These are phyloP conservation scores for Ophion slaviceki DNA, from an alignment of 2,888 invertebrate genomes.

Conservation along the genomic window DNA sequence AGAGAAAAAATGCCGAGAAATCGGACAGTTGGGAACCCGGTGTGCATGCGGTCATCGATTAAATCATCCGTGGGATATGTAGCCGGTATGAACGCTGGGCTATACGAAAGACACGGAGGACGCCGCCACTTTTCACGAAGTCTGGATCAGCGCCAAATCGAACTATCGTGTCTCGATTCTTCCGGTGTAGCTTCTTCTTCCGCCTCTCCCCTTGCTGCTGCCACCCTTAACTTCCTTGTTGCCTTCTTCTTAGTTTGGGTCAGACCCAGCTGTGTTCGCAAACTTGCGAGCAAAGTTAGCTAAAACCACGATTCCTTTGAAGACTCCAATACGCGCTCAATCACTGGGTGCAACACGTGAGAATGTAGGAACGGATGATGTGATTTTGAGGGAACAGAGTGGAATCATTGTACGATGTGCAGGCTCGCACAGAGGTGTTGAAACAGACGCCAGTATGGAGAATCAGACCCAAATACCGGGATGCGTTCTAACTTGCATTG, in stretches of 20 bases:
- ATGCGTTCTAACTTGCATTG: constrained; percentile 1
- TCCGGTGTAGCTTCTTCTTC: constrained; percentile 46
- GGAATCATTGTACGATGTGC: not conserved
- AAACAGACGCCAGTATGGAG: not conserved
- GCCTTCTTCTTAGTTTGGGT: not conserved
- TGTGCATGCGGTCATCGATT: constrained; percentile 60
- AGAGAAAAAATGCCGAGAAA: not conserved
- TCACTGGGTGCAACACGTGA: not conserved
- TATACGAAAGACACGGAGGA: constrained; percentile 4
- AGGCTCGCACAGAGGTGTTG: not conserved
- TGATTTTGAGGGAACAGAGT: not conserved
- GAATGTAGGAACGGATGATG: not conserved
- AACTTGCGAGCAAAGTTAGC: not conserved
- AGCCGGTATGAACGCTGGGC: constrained; percentile 6
- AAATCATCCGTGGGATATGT: constrained; percentile 47
- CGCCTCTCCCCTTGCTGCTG: not conserved
- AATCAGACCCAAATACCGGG: not conserved
- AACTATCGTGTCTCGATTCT: constrained; percentile 61
- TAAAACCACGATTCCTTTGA: not conserved
- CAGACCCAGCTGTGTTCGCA: not conserved
- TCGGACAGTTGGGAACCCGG: not conserved
- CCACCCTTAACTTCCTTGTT: not conserved
- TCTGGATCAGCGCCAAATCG: constrained; percentile 63
- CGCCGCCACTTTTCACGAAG: constrained; percentile 54
- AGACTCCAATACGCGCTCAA: not conserved